A percentile compares a stretch with the other conserved stretches of the same genome.
phyloP scores from a whole-genome alignment of 2,113 vertebrate species.

The Empidonax alnorum region DNA sequence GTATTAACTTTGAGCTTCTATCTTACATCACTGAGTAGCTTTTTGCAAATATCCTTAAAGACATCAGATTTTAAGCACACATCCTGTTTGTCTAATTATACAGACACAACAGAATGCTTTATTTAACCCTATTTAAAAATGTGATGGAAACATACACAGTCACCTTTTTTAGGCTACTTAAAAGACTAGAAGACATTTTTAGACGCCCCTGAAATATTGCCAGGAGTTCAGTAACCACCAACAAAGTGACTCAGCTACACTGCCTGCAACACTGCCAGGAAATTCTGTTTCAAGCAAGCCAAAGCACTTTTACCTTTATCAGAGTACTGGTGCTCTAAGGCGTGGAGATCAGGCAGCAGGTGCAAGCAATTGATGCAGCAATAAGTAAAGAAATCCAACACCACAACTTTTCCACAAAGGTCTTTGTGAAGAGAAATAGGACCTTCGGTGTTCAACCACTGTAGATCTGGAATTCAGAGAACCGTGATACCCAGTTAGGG shows the following conservation, averaged over 20 bases:
- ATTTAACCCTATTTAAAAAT: conserved; percentile 32
- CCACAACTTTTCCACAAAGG: conserved; percentile 90
- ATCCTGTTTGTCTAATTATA: not conserved
- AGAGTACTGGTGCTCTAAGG: conserved; percentile 83
- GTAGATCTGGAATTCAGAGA: conserved; percentile 82
- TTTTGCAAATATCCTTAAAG: not conserved
- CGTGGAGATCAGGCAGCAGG: conserved; percentile 92
- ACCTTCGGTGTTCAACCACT: conserved; percentile 92
- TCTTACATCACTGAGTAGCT: not conserved
- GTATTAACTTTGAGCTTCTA: not conserved
- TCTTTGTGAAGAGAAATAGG: conserved; percentile 88
- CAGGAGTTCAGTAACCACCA: conserved; percentile 42
- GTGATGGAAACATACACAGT: not conserved
- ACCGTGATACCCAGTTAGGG: not conserved
- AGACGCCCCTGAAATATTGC: conserved; percentile 44
- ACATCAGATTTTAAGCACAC: not conserved
- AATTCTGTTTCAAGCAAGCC: conserved; percentile 9
- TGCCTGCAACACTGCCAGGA: not conserved
- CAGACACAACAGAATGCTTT: not conserved
- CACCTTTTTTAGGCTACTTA: conserved; percentile 25
- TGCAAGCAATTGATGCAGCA: conserved; percentile 99
- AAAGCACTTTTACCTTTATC: conserved; percentile 84
- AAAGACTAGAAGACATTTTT: conserved; percentile 55
- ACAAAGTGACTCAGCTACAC: conserved; percentile 59
- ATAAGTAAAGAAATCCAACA: conserved; percentile 98